Conservation (phyloP, 2,113 vertebrate species). For the Synodontis membranacea region DNA sequence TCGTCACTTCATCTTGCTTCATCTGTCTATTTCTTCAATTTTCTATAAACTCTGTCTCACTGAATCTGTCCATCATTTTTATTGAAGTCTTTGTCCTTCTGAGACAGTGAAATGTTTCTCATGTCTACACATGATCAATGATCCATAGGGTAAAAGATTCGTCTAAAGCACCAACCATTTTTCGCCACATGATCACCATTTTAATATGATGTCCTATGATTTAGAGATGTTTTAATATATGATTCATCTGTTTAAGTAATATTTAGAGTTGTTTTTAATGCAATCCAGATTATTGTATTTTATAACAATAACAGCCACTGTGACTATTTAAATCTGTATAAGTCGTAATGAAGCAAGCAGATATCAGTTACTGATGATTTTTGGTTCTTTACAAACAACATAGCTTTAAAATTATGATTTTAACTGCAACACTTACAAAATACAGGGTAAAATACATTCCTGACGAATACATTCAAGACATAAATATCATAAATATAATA, state of each 20-base stretch:
- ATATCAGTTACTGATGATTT: no score
- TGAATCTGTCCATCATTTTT: constrained; percentile 2
- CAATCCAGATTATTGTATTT: neutral
- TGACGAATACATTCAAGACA: neutral
- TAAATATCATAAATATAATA: neutral
- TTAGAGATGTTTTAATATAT: no score
- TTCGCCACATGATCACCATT: neutral
- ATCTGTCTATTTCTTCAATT: neutral
- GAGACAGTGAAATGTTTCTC: neutral
- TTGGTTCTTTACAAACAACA: no score
- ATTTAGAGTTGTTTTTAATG: neutral
- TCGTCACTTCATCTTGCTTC: constrained; percentile 18
- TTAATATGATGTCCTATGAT: neutral
- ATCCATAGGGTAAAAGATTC: neutral
- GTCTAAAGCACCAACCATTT: neutral
- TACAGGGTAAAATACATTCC: neutral
- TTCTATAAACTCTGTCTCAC: neutral
- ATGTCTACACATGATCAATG: neutral
- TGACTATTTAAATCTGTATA: neutral
- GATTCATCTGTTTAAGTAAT: no score
- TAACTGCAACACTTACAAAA: neutral
- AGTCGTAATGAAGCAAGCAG: neutral
- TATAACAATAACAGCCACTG: neutral
- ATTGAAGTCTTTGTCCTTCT: neutral
- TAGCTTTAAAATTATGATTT: neutral